Percentiles rank a stretch among this genome's conserved stretches.
Evolutionary conservation across 2,113 vertebrate genomes (phyloP).

Genomic region (Gallinago media): DNA sequence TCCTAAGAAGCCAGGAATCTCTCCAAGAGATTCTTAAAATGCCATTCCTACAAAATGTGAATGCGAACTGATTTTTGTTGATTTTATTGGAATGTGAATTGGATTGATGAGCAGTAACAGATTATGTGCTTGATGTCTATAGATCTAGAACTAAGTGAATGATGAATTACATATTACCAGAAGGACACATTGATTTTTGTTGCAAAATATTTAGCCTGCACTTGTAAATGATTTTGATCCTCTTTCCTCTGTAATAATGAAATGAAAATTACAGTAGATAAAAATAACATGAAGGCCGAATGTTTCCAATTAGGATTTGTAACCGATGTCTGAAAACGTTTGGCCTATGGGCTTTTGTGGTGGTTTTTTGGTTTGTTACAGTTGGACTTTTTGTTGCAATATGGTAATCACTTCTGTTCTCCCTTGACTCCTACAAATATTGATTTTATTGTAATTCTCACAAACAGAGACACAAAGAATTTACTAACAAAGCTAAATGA

Average conservation of each 20-base stretch:
- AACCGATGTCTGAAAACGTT: neutral
- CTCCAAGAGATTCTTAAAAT: constrained; percentile 15
- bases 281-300: neutral
- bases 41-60: neutral
- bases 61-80: neutral
- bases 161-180: neutral
- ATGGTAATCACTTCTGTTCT: neutral
- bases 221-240: neutral
- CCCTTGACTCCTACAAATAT: neutral
- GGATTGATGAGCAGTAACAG: neutral
- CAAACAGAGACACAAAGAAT: neutral
- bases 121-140: neutral
- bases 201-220: neutral
- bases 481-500: neutral
- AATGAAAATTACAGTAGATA: neutral
- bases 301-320: neutral
- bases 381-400: neutral
- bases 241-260: neutral
- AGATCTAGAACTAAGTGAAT: neutral
- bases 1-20: neutral
- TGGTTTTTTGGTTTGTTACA: neutral
- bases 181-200: neutral
- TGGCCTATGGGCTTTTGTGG: neutral
- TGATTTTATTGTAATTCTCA: neutral
- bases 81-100: neutral